Percentiles rank a stretch among this genome's conserved stretches.
Conservation (phyloP, 2,113 vertebrate genomes). For the Anhinga rufa region DNA sequence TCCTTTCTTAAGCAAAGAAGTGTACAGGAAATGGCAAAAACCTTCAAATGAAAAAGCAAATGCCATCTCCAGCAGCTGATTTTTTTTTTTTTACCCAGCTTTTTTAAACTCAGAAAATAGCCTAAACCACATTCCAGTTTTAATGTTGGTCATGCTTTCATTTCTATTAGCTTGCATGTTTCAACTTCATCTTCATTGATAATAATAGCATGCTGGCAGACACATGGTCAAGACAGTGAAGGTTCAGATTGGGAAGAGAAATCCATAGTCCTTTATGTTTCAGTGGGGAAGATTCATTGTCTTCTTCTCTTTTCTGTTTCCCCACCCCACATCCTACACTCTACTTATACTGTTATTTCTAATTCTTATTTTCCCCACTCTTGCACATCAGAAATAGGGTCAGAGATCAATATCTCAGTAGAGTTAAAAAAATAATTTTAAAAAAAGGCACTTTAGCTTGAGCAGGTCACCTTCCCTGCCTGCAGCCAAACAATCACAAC, state of each 20-base stretch:
- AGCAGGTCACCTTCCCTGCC: background rate
- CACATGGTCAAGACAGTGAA: background rate
- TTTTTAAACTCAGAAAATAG: background rate
- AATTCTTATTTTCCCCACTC: background rate
- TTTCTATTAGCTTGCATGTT: background rate
- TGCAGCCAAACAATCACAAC: background rate
- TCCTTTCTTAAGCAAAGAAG: background rate
- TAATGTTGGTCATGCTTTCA: background rate
- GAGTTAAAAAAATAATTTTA: background rate
- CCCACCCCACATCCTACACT: background rate
- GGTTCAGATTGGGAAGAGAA: background rate
- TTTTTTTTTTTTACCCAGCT: background rate
- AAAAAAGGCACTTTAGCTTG: background rate
- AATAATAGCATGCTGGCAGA: background rate
- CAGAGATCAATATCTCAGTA: background rate
- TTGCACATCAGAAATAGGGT: background rate
- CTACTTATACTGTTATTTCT: background rate
- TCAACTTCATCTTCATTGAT: background rate
- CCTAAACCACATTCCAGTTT: background rate
- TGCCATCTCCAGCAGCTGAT: background rate
- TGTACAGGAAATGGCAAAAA: background rate
- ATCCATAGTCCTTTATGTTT: background rate
- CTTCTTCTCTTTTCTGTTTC: background rate
- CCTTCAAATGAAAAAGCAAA: background rate
- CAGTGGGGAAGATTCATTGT: background rate